Evolutionary conservation across 1,140 invertebrate genomes (phyloP).

Genomic region (Heliconius hermathena): DNA sequence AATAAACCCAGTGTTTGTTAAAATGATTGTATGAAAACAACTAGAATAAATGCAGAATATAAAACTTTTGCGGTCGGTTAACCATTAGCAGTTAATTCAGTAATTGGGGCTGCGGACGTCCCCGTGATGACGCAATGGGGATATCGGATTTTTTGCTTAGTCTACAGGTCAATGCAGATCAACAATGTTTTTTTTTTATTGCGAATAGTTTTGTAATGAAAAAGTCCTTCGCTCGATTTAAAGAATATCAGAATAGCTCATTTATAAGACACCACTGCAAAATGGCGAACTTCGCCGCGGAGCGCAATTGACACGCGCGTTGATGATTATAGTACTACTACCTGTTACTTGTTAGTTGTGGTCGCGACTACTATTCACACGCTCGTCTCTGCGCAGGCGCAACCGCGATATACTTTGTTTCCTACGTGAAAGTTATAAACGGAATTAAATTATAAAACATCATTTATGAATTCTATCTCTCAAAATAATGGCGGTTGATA

Average conservation of each 20-base stretch:
- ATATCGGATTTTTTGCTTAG: background rate
- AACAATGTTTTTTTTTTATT: background rate
- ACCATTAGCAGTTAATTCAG: background rate
- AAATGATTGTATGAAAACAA: background rate
- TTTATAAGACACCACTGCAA: slow-evolving; percentile 7
- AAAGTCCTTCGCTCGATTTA: slow-evolving; percentile 12
- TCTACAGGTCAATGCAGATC: background rate
- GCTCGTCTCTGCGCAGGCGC: slow-evolving; percentile 48
- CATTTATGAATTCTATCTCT: slow-evolving; percentile 17
- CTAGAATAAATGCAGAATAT: background rate
- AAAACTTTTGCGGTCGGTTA: background rate
- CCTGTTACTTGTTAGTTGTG: slow-evolving; percentile 45
- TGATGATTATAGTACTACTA: slow-evolving; percentile 32
- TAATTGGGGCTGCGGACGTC: background rate
- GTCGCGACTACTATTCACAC: slow-evolving; percentile 49
- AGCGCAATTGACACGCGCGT: slow-evolving; percentile 29
- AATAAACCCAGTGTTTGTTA: background rate
- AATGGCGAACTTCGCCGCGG: slow-evolving; percentile 17
- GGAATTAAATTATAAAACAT: slow-evolving; percentile 22
- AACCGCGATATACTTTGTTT: slow-evolving; percentile 31
- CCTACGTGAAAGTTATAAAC: slow-evolving; percentile 26
- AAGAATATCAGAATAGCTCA: slow-evolving; percentile 2
- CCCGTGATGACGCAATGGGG: background rate
- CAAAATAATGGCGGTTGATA: slow-evolving; percentile 42
- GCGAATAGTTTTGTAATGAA: background rate